Percentiles rank a stretch among this genome's conserved stretches.
phyloP scores from a whole-genome alignment of 1,140 invertebrate species.

The Bombus waltoni region DNA sequence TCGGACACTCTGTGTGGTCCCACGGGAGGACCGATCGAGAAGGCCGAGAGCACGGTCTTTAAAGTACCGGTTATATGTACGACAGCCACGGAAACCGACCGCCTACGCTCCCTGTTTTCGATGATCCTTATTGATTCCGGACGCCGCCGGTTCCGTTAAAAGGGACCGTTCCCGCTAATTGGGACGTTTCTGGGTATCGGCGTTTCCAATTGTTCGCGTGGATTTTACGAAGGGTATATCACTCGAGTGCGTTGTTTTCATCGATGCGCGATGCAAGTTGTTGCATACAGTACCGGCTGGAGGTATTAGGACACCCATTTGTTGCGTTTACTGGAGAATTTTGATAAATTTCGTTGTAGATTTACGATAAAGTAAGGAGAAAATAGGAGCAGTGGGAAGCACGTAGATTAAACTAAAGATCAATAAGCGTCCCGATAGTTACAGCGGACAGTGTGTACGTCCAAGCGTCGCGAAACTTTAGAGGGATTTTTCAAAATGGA shows the following conservation, averaged over 20 bases:
- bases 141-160: conserved; percentile 15
- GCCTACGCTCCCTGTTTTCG: conserved; percentile 38
- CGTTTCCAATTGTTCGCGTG: not conserved
- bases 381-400: too few relatives aligned
- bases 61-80: conserved; percentile 50
- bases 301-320: too few relatives aligned
- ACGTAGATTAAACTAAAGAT: too few relatives aligned
- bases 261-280: too few relatives aligned
- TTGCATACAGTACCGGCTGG: too few relatives aligned
- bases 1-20: conserved; percentile 60
- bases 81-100: conserved; percentile 32
- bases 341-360: too few relatives aligned
- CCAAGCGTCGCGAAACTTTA: too few relatives aligned
- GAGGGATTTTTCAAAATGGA: too few relatives aligned
- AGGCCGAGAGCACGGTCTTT: conserved; percentile 28
- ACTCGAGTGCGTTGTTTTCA: not conserved
- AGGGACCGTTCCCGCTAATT: conserved; percentile 27
- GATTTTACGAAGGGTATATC: not conserved
- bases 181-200: not conserved
- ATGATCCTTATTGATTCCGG: conserved; percentile 29
- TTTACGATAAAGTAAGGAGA: too few relatives aligned
- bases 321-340: too few relatives aligned
- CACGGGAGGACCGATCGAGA: conserved; percentile 15
- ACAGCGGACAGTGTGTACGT: too few relatives aligned
- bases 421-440: too few relatives aligned